phyloP scores from a whole-genome alignment of 2,888 invertebrate genomes.

The Dione juno region DNA sequence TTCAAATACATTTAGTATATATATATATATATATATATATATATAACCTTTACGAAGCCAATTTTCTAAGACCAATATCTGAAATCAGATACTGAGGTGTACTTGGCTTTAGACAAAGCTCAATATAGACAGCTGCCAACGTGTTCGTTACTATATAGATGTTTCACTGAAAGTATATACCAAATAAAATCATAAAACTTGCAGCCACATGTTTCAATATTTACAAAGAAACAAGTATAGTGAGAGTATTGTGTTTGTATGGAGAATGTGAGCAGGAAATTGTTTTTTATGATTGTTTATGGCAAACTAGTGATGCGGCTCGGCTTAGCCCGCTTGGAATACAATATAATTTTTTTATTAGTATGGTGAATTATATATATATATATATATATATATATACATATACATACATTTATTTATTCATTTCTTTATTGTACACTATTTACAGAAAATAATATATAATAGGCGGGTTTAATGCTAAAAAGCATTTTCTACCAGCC shows the following conservation, averaged over 20 bases:
- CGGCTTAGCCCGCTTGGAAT: too few relatives aligned
- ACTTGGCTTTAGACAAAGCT: not conserved
- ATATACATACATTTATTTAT: too few relatives aligned
- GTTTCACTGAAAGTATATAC: slow-evolving; percentile 16
- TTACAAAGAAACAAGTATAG: slow-evolving; percentile 48
- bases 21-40: too few relatives aligned
- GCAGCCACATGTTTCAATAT: slow-evolving; percentile 56
- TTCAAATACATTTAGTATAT: not conserved
- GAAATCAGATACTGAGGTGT: slow-evolving; percentile 6
- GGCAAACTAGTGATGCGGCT: too few relatives aligned
- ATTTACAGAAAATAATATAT: too few relatives aligned
- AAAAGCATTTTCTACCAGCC: too few relatives aligned
- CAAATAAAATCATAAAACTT: slow-evolving; percentile 47
- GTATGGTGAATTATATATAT: too few relatives aligned
- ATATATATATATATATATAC: too few relatives aligned
- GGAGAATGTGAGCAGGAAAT: slow-evolving; percentile 28
- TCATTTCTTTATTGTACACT: too few relatives aligned
- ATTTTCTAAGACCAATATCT: slow-evolving; percentile 9
- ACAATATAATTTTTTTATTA: too few relatives aligned
- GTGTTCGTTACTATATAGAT: slow-evolving; percentile 2
- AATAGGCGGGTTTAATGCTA: too few relatives aligned
- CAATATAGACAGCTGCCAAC: slow-evolving; percentile 18
- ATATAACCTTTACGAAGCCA: not conserved
- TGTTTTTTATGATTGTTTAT: too few relatives aligned
- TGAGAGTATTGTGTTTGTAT: slow-evolving; percentile 34